Base-by-base conservation (phyloP, 2,113 vertebrate species). In the Naja naja region DNA sequence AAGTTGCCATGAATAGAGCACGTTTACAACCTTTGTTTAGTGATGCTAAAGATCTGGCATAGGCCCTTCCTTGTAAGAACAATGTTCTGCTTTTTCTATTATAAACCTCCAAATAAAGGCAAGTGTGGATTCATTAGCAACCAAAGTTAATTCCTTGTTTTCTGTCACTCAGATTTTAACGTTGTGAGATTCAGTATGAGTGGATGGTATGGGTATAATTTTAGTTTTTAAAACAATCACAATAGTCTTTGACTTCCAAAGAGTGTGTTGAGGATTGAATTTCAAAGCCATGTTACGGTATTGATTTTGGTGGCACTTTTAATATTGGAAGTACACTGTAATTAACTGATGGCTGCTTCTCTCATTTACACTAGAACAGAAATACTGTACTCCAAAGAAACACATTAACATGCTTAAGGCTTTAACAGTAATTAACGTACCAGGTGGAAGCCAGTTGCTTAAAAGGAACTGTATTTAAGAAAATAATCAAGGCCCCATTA, bases 341-440 rank as follows among this genome's bases (percentile, higher is more conserved):
- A 60, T 94, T 89, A 87, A 20, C 39, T 85, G 89, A 90, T 88
- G n/a, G 25, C 49, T 94, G 89, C 43, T 56, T 94, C 94, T 89
- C 2, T 94, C 14, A 45, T 56, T 47, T 56, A 2, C 5, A 56
- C 27, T 18, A 30, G 34, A 81, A 89, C 49, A 85, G 47, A 49
- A 92, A 54, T 58, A 60, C 2, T 88, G 52, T 25, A 34, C 30
- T 92, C 23, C 49, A 74, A 49, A 25, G 49, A 22, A 30, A 25
- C 64, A 0, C 14, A 39, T 47, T 81, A 47, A 60, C 39, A 85
- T 47, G 30, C 9, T 43, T 18, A 27, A 4, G 85, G 18, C 74
- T 49, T 56, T 49, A 39, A 88, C 39, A 91, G 22, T 54, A 69
- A 87, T 25, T 20, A 56, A 23, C 53, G 9, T 90, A 18, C 86